Evolutionary conservation across 2,888 invertebrate genomes (phyloP).

Genomic region (Adelognathus sp.): DNA sequence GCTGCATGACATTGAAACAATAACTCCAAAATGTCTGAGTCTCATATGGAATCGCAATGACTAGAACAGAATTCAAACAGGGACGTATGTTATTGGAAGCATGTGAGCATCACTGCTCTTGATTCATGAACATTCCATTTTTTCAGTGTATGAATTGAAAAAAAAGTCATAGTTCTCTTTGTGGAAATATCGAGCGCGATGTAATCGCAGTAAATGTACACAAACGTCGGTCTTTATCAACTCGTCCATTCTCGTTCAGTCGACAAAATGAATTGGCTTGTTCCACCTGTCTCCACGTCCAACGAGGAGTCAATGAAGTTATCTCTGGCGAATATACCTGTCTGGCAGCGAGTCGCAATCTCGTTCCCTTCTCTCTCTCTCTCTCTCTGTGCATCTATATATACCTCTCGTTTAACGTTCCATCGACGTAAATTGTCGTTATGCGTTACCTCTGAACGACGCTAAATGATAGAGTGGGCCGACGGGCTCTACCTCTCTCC

Average conservation of each 20-base stretch:
- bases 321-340: constrained; percentile 50
- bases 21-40: no score
- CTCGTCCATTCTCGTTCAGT: background rate
- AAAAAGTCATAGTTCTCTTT: no score
- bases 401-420: background rate
- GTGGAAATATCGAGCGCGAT: no score
- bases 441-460: background rate
- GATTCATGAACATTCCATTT: no score
- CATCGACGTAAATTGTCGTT: constrained; percentile 6
- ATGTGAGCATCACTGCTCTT: no score
- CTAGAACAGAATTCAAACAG: no score
- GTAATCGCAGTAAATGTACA: constrained; percentile 17
- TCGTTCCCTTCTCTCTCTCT: background rate
- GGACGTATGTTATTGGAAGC: no score
- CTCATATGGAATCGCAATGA: no score
- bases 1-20: no score
- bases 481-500: background rate
- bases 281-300: constrained; percentile 40
- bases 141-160: no score
- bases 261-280: constrained; percentile 50
- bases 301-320: constrained; percentile 55
- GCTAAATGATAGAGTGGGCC: background rate
- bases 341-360: constrained; percentile 48
- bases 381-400: background rate
- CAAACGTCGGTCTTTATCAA: constrained; percentile 16